phyloP scores from a whole-genome alignment of 2,113 vertebrate genomes.

The Egretta garzetta region DNA sequence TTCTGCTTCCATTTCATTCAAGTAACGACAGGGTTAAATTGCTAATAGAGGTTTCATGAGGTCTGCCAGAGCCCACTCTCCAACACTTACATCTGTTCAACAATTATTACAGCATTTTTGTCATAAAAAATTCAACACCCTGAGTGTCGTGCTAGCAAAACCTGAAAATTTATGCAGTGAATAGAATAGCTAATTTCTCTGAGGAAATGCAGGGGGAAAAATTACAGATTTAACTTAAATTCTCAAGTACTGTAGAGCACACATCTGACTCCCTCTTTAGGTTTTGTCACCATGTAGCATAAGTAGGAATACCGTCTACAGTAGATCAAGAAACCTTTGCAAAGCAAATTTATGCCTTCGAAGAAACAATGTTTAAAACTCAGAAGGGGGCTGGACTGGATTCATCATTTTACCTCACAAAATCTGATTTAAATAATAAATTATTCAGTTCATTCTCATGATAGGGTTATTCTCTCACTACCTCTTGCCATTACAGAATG shows the following conservation, averaged over 20 bases:
- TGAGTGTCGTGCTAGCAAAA: slow-evolving; percentile 92
- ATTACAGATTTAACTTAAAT: slow-evolving; percentile 91
- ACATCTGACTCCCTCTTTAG: slow-evolving; percentile 78
- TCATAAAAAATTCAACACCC: slow-evolving; percentile 99
- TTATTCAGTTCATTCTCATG: slow-evolving; percentile 14
- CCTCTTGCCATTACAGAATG: background rate
- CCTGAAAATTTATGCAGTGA: slow-evolving; percentile 97
- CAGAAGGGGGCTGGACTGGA: background rate
- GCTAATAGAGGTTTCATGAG: slow-evolving; percentile 93
- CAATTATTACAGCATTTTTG: slow-evolving; percentile 98
- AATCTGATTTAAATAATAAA: slow-evolving; percentile 47
- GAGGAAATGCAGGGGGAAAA: slow-evolving; percentile 86
- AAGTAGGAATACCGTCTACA: slow-evolving; percentile 13
- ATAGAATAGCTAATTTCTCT: slow-evolving; percentile 98
- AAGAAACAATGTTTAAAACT: slow-evolving; percentile 41
- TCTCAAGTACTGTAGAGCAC: slow-evolving; percentile 80
- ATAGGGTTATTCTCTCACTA: background rate
- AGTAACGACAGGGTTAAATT: slow-evolving; percentile 87
- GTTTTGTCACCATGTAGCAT: slow-evolving; percentile 64
- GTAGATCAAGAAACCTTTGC: slow-evolving; percentile 10
- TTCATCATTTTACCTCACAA: background rate
- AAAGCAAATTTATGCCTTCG: slow-evolving; percentile 45
- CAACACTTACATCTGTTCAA: slow-evolving; percentile 99
- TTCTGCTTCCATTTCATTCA: slow-evolving; percentile 23
- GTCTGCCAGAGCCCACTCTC: slow-evolving; percentile 90